Conservation (phyloP, 2,797 vertebrate species). For the Danio albolineatus region DNA sequence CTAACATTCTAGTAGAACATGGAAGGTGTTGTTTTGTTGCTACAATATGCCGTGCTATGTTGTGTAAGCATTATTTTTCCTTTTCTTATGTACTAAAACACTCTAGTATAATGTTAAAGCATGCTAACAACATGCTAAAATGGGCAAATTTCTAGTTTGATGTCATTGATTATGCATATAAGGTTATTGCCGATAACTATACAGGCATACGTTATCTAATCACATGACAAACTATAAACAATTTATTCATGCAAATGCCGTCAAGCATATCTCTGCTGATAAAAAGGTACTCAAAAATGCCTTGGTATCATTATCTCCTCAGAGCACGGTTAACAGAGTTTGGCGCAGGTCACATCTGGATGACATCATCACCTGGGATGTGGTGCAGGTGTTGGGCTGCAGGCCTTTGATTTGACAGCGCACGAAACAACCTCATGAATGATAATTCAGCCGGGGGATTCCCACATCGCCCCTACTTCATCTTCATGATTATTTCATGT, state of each 20-base stretch:
- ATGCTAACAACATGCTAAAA: too few relatives aligned
- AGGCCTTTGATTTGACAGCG: constrained; percentile 30
- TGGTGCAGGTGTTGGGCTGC: constrained; percentile 22
- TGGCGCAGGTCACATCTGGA: constrained; percentile 30
- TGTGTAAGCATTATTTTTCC: too few relatives aligned
- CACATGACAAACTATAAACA: constrained; percentile 1
- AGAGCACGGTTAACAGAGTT: background rate
- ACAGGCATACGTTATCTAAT: background rate
- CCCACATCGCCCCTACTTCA: constrained; percentile 42
- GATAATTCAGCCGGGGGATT: constrained; percentile 44
- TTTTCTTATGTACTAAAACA: too few relatives aligned
- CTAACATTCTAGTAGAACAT: too few relatives aligned
- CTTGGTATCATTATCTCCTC: background rate
- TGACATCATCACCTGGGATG: constrained; percentile 20
- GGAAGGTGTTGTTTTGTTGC: too few relatives aligned
- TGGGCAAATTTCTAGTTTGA: background rate
- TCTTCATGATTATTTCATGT: constrained; percentile 48
- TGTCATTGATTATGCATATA: background rate
- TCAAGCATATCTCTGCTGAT: background rate
- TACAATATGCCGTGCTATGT: too few relatives aligned
- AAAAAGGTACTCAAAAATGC: background rate
- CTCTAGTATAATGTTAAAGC: too few relatives aligned
- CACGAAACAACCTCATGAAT: constrained; percentile 41
- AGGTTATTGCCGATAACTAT: background rate
- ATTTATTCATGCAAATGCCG: background rate